These are phyloP conservation scores for Mystacides longicornis DNA, from an alignment of 2,888 invertebrate genomes.

Conservation along the genomic window DNA sequence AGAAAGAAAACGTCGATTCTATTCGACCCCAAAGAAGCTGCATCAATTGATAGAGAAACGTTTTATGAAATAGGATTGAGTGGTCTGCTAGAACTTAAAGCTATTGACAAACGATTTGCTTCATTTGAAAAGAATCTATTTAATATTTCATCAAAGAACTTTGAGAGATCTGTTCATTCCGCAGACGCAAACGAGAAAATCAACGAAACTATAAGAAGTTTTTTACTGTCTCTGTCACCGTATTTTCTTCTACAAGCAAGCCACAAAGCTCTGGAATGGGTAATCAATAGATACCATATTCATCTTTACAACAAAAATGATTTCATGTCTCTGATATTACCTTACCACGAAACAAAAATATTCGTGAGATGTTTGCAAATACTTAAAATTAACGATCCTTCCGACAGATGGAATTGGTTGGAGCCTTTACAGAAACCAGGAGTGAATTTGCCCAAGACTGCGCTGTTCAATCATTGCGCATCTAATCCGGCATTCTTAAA, in stretches of 20 bases:
- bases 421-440: slow-evolving; percentile 66
- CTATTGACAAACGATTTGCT: slow-evolving; percentile 63
- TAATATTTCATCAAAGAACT: slow-evolving; percentile 62
- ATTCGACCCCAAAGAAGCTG: slow-evolving; percentile 86
- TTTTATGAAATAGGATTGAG: slow-evolving; percentile 80
- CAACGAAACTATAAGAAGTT: slow-evolving; percentile 66
- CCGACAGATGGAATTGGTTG: slow-evolving; percentile 73
- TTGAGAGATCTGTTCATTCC: slow-evolving; percentile 75
- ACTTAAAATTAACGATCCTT: slow-evolving; percentile 52
- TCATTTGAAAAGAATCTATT: slow-evolving; percentile 73
- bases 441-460: slow-evolving; percentile 61
- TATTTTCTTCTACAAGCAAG: slow-evolving; percentile 76
- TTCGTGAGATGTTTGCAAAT: slow-evolving; percentile 79
- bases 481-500: slow-evolving; percentile 55
- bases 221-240: slow-evolving; percentile 76
- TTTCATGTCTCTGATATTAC: slow-evolving; percentile 73
- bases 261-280: slow-evolving; percentile 93
- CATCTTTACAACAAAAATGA: slow-evolving; percentile 82
- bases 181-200: slow-evolving; percentile 68
- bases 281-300: slow-evolving; percentile 81
- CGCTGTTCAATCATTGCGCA: slow-evolving; percentile 65
- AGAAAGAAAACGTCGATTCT: slow-evolving; percentile 74
- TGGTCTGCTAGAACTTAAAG: slow-evolving; percentile 77
- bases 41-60: slow-evolving; percentile 73
- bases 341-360: slow-evolving; percentile 88